Percentiles rank a stretch among this genome's conserved stretches.
Conservation (phyloP, 2,113 vertebrate species). For the Heterochromis multidens region DNA sequence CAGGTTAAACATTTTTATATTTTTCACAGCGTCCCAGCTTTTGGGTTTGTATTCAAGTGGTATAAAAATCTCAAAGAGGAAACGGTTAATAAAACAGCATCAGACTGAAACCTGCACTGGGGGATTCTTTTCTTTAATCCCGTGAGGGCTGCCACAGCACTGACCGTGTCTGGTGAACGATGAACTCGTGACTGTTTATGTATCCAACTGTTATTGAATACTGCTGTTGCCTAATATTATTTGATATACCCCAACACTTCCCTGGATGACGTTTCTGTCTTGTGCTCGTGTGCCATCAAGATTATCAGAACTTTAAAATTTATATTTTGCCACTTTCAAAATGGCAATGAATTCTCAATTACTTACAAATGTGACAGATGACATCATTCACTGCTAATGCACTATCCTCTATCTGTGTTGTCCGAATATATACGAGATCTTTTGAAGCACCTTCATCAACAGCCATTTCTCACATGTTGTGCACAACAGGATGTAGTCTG, state of each 20-base stretch:
- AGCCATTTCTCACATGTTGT: neutral
- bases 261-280: too few species aligned
- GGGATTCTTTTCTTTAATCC: neutral
- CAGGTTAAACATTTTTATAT: neutral
- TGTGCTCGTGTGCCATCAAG: too few species aligned
- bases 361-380: neutral
- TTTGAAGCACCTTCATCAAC: neutral
- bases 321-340: neutral
- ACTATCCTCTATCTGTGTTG: neutral
- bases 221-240: neutral
- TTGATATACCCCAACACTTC: neutral
- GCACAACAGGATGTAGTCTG: neutral
- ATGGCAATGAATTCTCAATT: neutral
- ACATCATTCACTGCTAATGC: neutral
- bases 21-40: neutral
- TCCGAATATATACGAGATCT: neutral
- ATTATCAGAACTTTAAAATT: neutral
- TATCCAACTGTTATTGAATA: neutral
- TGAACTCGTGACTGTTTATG: neutral
- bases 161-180: neutral
- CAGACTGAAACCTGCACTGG: neutral
- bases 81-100: neutral
- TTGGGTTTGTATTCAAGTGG: neutral
- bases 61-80: neutral
- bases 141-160: neutral